Conservation (phyloP, 2,888 invertebrate species). For the Ypsolopha sequella region DNA sequence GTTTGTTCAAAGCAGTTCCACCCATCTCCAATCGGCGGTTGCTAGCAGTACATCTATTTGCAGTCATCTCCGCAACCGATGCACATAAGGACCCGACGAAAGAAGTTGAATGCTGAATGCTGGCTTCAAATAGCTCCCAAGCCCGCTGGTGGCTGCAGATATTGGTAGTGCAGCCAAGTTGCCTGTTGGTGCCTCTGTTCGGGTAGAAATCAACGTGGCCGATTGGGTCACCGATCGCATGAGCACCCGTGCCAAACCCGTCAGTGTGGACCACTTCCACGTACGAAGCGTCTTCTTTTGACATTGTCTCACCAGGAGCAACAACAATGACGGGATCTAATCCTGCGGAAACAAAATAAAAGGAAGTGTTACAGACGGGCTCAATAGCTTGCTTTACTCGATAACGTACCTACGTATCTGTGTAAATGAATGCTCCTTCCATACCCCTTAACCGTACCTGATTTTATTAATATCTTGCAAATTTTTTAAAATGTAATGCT, state of each 20-base stretch:
- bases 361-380: too few species aligned
- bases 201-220: slow-evolving; percentile 8
- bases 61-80: not conserved
- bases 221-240: slow-evolving; percentile 8
- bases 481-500: too few species aligned
- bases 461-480: too few species aligned
- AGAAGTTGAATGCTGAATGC: not conserved
- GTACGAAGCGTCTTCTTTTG: slow-evolving; percentile 16
- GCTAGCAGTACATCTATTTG: not conserved
- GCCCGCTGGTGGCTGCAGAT: slow-evolving; percentile 7
- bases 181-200: slow-evolving; percentile 21
- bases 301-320: too few species aligned
- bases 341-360: too few species aligned
- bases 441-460: too few species aligned
- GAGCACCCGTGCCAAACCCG: slow-evolving; percentile 7
- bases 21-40: not conserved
- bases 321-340: too few species aligned
- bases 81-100: not conserved
- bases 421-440: too few species aligned
- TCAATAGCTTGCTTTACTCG: too few species aligned
- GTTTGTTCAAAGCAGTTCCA: not conserved
- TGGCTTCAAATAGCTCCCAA: not conserved
- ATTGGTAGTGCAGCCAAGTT: slow-evolving; percentile 3
- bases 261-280: slow-evolving; percentile 15
- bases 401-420: too few species aligned